A percentile compares a stretch with the other conserved stretches of the same genome.
Evolutionary conservation across 2,797 vertebrate genomes (phyloP).

Genomic region (Epinephelus awoara): DNA sequence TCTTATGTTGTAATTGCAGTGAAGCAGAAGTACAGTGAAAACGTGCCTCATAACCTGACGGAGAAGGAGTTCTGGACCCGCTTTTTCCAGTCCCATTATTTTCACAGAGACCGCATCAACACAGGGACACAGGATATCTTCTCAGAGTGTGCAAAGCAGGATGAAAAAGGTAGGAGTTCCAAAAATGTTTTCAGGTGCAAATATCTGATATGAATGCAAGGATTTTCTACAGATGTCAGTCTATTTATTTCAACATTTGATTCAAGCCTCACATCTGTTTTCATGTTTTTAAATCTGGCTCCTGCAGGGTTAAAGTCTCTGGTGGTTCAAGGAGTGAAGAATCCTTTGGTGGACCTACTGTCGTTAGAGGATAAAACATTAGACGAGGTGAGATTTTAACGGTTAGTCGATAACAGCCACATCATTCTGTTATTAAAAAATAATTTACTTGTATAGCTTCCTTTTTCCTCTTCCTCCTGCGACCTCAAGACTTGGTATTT

Average conservation of each 20-base stretch:
- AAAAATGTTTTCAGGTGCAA: neutral
- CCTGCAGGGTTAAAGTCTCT: slow-evolving; percentile 93
- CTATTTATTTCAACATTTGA: neutral
- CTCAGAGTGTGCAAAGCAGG: slow-evolving; percentile 98
- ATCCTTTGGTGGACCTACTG: slow-evolving; percentile 95
- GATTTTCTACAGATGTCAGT: neutral
- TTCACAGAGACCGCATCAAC: slow-evolving; percentile 97
- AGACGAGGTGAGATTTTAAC: slow-evolving; percentile 90
- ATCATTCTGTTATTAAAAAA: neutral
- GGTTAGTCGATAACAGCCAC: neutral
- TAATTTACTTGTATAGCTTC: neutral
- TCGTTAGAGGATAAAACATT: slow-evolving; percentile 95
- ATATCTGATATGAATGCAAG: neutral
- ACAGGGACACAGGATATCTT: slow-evolving; percentile 97
- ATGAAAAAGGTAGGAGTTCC: slow-evolving; percentile 91
- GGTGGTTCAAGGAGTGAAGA: slow-evolving; percentile 97
- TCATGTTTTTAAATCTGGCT: slow-evolving; percentile 28
- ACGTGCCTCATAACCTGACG: slow-evolving; percentile 97
- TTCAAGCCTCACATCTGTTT: neutral
- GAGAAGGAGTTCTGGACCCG: slow-evolving; percentile 99
- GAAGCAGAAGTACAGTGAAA: slow-evolving; percentile 97
- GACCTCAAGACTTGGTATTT: slow-evolving; percentile 3
- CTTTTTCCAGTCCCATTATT: slow-evolving; percentile 99
- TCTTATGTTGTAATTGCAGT: slow-evolving; percentile 85
- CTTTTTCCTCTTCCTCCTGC: neutral